phyloP scores from a whole-genome alignment of 2,888 invertebrate species.

The Onchidella celtica region DNA sequence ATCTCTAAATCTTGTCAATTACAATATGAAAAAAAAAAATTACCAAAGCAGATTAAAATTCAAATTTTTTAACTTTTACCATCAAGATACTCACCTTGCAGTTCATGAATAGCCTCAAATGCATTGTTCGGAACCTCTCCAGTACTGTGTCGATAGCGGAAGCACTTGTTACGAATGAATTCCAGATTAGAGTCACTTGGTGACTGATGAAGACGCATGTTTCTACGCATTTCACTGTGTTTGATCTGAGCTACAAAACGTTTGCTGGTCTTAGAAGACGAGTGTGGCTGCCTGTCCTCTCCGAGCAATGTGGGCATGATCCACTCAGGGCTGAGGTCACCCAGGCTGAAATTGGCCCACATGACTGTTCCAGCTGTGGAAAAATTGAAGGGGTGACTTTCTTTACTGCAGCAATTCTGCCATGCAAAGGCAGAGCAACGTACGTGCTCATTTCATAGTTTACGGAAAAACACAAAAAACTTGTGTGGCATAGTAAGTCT shows the following conservation, averaged over 20 bases:
- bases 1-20: too few species aligned
- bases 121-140: background rate
- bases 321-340: slow-evolving; percentile 60
- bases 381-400: background rate
- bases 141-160: slow-evolving; percentile 51
- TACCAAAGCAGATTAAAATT: too few species aligned
- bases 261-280: slow-evolving; percentile 56
- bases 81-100: slow-evolving; percentile 16
- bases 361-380: slow-evolving; percentile 53
- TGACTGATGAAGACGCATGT: slow-evolving; percentile 52
- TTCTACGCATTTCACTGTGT: slow-evolving; percentile 58
- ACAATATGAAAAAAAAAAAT: too few species aligned
- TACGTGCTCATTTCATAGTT: too few species aligned
- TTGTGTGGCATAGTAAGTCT: too few species aligned
- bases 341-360: slow-evolving; percentile 61
- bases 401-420: too few species aligned
- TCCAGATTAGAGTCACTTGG: slow-evolving; percentile 55
- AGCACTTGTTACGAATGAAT: slow-evolving; percentile 51
- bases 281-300: slow-evolving; percentile 1
- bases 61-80: too few species aligned
- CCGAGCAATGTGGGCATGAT: slow-evolving; percentile 53
- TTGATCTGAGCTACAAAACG: slow-evolving; percentile 61
- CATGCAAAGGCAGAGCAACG: too few species aligned
- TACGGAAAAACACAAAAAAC: too few species aligned
- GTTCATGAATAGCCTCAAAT: slow-evolving; percentile 2